Percentiles rank a stretch among this genome's conserved stretches.
phyloP scores from a whole-genome alignment of 2,797 vertebrate genomes.

The Dipus sagitta region DNA sequence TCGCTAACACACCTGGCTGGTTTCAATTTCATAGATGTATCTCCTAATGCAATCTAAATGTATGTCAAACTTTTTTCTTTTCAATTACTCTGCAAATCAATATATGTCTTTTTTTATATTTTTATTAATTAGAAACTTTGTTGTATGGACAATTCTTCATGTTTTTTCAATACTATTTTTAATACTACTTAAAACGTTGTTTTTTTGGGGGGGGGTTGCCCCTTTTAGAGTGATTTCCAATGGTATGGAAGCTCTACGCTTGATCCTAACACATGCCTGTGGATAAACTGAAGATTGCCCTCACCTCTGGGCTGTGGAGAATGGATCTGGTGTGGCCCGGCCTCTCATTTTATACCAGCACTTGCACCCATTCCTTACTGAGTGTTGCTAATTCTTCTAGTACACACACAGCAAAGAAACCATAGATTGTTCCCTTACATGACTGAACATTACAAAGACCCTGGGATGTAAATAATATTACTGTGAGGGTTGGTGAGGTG shows the following conservation, averaged over 20 bases:
- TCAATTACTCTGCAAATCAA: conserved; percentile 8
- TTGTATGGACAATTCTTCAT: no score
- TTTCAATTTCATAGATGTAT: not conserved
- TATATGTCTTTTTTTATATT: conserved; percentile 17
- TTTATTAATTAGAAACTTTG: not conserved
- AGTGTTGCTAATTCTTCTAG: not conserved
- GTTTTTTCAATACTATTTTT: not conserved
- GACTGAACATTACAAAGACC: not conserved
- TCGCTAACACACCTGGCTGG: no score
- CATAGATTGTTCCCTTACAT: not conserved
- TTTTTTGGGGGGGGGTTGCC: no score
- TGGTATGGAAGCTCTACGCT: not conserved
- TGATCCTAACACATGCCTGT: not conserved
- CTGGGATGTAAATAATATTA: not conserved
- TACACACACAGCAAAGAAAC: not conserved
- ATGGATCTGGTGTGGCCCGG: not conserved
- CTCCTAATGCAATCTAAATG: not conserved
- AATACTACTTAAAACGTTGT: conserved; percentile 62
- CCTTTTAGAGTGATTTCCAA: not conserved
- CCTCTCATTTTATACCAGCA: not conserved
- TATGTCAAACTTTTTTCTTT: conserved; percentile 34
- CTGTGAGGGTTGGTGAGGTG: not conserved
- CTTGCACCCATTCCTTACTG: not conserved
- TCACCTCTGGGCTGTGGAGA: not conserved
- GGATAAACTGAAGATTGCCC: not conserved